Conservation (phyloP, 2,888 invertebrate species). For the Harpagoxenus sublaevis region DNA sequence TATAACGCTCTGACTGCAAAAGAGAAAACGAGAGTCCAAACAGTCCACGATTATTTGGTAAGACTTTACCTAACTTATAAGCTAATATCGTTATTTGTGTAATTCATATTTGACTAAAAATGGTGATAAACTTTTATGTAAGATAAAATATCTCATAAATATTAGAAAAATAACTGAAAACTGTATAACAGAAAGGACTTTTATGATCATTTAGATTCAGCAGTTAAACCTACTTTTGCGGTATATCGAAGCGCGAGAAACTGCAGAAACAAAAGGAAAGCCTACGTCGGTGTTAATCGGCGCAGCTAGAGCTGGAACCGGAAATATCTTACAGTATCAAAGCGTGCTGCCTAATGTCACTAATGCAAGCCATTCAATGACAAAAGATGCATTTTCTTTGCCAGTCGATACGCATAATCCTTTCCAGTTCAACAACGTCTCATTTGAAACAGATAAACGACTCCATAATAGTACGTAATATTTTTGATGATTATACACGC, state of each 20-base stretch:
- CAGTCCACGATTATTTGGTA: conserved; percentile 82
- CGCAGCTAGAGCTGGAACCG: conserved; percentile 9
- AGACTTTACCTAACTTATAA: conserved; percentile 3
- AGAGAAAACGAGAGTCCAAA: conserved; percentile 79
- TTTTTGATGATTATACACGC: neutral
- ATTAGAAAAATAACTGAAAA: neutral
- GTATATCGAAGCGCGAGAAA: conserved; percentile 74
- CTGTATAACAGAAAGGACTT: neutral
- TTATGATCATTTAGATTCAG: conserved; percentile 50
- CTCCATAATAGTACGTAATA: conserved; percentile 15
- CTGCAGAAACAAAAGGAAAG: conserved; percentile 46
- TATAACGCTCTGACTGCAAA: conserved; percentile 75
- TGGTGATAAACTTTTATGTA: neutral
- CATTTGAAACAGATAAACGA: neutral
- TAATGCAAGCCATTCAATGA: conserved; percentile 45
- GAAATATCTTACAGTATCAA: conserved; percentile 56
- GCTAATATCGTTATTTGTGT: neutral
- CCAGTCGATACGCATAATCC: conserved; percentile 3
- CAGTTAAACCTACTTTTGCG: conserved; percentile 73
- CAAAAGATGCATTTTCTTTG: conserved; percentile 9
- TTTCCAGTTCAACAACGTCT: conserved; percentile 25
- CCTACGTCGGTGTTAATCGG: neutral
- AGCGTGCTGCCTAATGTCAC: conserved; percentile 45
- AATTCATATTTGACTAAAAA: neutral
- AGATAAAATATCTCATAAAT: neutral